These are phyloP conservation scores for Erinaceus europaeus DNA, from an alignment of 2,113 vertebrate genomes.

Conservation along the genomic window DNA sequence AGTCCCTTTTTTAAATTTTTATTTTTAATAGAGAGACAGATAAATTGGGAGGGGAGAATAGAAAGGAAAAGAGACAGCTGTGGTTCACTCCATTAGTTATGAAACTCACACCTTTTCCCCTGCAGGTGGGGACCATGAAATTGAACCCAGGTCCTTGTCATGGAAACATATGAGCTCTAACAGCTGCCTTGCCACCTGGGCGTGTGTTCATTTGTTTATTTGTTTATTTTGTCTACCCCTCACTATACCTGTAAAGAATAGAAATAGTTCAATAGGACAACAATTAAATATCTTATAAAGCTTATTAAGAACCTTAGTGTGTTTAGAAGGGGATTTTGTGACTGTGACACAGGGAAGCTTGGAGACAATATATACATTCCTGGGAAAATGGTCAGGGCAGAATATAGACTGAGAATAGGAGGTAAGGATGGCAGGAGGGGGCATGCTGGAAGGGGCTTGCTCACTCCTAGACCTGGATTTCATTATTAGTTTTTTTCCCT, in stretches of 20 bases:
- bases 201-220: background rate
- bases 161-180: no score
- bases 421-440: accelerated
- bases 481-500: background rate
- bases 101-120: no score
- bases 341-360: background rate
- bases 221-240: background rate
- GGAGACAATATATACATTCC: background rate
- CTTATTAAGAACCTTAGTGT: background rate
- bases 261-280: background rate
- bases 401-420: background rate
- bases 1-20: no score
- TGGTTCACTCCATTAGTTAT: no score
- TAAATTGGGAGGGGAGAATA: no score
- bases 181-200: no score
- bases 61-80: no score
- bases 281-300: background rate
- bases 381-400: background rate
- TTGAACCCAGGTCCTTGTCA: no score
- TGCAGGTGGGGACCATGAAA: no score
- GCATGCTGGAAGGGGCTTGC: background rate
- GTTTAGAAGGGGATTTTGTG: background rate
- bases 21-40: no score
- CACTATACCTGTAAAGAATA: background rate
- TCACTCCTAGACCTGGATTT: background rate